These are phyloP conservation scores for Drosophila pallidifrons DNA, from an alignment of 1,140 invertebrate genomes.

Conservation along the genomic window DNA sequence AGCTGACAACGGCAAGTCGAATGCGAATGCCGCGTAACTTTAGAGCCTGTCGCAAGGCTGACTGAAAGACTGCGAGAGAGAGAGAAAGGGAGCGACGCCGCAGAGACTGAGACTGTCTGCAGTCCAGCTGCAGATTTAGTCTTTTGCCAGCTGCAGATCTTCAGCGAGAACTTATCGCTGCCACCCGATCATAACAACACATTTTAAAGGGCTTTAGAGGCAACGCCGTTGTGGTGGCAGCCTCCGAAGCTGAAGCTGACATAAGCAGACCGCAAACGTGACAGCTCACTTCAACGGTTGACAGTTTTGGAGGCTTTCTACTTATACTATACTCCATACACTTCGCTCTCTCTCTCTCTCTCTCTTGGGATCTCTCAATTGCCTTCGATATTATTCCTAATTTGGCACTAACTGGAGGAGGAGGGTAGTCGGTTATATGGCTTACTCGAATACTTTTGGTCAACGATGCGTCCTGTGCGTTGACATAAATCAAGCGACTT, in stretches of 20 bases:
- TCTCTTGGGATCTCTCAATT: slow-evolving; percentile 49
- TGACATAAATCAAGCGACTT: slow-evolving; percentile 85
- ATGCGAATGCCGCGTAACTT: slow-evolving; percentile 73
- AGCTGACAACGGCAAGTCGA: slow-evolving; percentile 25
- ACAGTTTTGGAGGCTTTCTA: slow-evolving; percentile 62
- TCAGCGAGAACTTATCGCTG: slow-evolving; percentile 67
- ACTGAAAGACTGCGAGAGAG: slow-evolving; percentile 3
- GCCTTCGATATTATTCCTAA: slow-evolving; percentile 77
- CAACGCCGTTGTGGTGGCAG: slow-evolving; percentile 54
- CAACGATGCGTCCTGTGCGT: slow-evolving; percentile 56
- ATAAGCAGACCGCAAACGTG: slow-evolving; percentile 83
- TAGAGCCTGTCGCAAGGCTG: slow-evolving; percentile 75
- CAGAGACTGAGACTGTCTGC: slow-evolving; percentile 34
- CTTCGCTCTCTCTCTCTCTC: slow-evolving; percentile 1
- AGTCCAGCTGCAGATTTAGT: slow-evolving; percentile 4
- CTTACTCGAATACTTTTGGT: slow-evolving; percentile 8
- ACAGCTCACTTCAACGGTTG: slow-evolving; percentile 78
- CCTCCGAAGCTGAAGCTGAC: slow-evolving; percentile 73
- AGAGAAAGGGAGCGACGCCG: too few relatives aligned
- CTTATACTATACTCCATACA: slow-evolving; percentile 5
- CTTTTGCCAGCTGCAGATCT: slow-evolving; percentile 23
- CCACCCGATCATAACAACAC: slow-evolving; percentile 83
- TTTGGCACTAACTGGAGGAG: slow-evolving; percentile 65
- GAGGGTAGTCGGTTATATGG: not conserved
- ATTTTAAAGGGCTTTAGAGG: slow-evolving; percentile 80